phyloP scores from a whole-genome alignment of 1,140 invertebrate genomes.

The Papilio xuthus region DNA sequence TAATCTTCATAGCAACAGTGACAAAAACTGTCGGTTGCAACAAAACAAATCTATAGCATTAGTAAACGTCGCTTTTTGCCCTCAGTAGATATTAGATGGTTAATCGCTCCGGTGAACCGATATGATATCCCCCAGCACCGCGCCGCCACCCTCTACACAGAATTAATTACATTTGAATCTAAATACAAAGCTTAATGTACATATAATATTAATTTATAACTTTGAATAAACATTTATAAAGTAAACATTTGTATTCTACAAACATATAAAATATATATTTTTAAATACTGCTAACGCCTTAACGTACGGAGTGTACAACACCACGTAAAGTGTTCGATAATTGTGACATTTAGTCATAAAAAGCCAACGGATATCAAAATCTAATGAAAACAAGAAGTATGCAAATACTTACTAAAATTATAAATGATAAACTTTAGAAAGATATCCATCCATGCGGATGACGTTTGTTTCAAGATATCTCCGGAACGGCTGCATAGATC shows the following conservation, averaged over 20 bases:
- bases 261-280: background rate
- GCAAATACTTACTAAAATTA: no score
- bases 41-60: background rate
- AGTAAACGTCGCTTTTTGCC: background rate
- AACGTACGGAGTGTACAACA: no score
- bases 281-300: no score
- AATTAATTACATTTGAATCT: background rate
- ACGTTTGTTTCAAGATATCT: no score
- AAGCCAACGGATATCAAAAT: no score
- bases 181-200: background rate
- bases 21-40: slow-evolving; percentile 4
- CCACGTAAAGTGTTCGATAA: no score
- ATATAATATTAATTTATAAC: background rate
- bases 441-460: no score
- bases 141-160: background rate
- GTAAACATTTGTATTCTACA: background rate
- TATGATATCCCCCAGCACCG: background rate
- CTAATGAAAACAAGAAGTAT: no score
- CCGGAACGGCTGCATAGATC: no score
- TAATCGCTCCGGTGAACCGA: slow-evolving; percentile 10
- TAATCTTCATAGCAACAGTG: background rate
- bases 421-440: no score
- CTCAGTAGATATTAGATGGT: background rate
- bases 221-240: no score
- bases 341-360: no score